Evolutionary conservation across 1,140 invertebrate species (phyloP).

Genomic region (Cyphomyrmex costatus): DNA sequence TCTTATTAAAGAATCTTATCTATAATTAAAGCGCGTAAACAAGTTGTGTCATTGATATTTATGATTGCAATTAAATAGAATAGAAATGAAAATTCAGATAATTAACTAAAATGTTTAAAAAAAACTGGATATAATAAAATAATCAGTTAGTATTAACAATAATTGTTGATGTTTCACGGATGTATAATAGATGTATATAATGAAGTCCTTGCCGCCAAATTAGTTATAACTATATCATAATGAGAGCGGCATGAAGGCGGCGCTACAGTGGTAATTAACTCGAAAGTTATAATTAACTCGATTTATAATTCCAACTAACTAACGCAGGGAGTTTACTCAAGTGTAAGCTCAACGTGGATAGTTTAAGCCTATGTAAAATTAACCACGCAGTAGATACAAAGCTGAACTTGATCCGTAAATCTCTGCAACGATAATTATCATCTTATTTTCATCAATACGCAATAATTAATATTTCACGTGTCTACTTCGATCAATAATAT

Average conservation of each 20-base stretch:
- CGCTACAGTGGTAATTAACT: neutral
- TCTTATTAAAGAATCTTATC: neutral
- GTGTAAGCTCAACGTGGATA: neutral
- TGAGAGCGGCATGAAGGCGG: constrained; percentile 2
- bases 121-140: neutral
- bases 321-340: constrained; percentile 2
- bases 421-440: neutral
- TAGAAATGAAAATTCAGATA: neutral
- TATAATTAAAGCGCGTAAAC: neutral
- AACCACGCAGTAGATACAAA: neutral
- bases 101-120: neutral
- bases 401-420: neutral
- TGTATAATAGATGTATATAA: constrained; percentile 20
- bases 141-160: neutral
- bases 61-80: neutral
- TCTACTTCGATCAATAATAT: constrained; percentile 6
- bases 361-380: constrained; percentile 28
- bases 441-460: neutral
- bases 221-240: constrained; percentile 20
- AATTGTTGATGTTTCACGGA: neutral
- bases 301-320: constrained; percentile 17
- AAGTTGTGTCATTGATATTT: neutral
- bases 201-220: constrained; percentile 27
- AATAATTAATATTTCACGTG: neutral
- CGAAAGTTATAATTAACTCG: constrained; percentile 42